Evolutionary conservation across 2,797 vertebrate species (phyloP), one percentile per base, ranked within the genome.

Genomic region (Potorous gilbertii): DNA sequence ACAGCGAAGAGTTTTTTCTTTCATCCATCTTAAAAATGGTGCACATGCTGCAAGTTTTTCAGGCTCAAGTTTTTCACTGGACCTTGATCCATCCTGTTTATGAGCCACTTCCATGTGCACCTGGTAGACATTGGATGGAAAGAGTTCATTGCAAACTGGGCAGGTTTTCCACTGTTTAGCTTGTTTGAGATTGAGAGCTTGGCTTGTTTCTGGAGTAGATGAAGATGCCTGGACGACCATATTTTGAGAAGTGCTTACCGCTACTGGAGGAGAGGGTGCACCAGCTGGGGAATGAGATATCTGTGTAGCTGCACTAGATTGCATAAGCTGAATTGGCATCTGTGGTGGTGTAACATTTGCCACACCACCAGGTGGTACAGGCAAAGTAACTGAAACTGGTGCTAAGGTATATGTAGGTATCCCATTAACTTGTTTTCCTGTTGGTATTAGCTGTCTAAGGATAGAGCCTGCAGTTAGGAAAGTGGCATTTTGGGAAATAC

Each of bases 91-190:
- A 0, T 52, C 31, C 0, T 98, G 98, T 95, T 99, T 99, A 97
- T 99, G 99, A 21, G 99, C 99, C 8, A 99, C 99, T 62, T 99
- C 99, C 97, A 99, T 99, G 93, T 99, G 99, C 66, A 99, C 99
- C 97, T 99, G 99, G 3, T 99, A 99, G 57, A 99, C 99, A 1
- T 99, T 99, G 13, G 99, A 99, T 0, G 99, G 99, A 96, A 99
- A 99, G 40, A 99, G 99, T 96, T 99, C 99, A 0, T 99, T 99
- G 98, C 99, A 99, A 93, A 99, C 99, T 0, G 99, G 99, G 95
- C 99, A 99, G 0, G 99, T 99, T 94, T 99, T 99, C 99, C 99
- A 99, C 96, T 99, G 99, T 98, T 99, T 99, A 2, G 99, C 99
- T 97, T 99, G 99, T 54, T 97, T 98, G 92, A 98, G 66, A 4